Evolutionary conservation across 2,797 vertebrate genomes (phyloP).

Genomic region (Simalia tracyae): DNA sequence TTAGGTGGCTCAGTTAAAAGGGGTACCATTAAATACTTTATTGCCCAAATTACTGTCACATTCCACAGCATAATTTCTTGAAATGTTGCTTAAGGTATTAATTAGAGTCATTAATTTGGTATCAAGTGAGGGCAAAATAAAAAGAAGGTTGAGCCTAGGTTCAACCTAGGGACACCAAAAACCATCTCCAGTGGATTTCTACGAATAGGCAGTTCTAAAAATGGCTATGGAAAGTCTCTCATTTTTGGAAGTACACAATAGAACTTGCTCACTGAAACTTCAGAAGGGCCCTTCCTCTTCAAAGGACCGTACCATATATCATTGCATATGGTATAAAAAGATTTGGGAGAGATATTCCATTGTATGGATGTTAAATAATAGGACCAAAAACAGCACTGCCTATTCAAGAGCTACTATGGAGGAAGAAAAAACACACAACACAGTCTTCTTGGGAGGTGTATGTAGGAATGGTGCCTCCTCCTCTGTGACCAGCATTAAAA

Average conservation of each 20-base stretch:
- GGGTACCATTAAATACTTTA: constrained; percentile 2
- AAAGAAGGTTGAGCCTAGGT: not conserved
- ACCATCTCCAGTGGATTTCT: not conserved
- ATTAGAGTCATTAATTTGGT: constrained; percentile 25
- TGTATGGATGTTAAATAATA: not conserved
- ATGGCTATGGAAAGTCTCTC: not conserved
- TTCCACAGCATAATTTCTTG: not conserved
- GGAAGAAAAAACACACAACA: not conserved
- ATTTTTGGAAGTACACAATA: no score
- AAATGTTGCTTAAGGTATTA: constrained; percentile 29
- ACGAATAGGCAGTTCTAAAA: not conserved
- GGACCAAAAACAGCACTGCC: not conserved
- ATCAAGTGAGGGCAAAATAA: constrained; percentile 26
- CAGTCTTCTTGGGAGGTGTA: not conserved
- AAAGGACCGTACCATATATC: not conserved
- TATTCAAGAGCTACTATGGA: not conserved
- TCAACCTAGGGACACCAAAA: not conserved
- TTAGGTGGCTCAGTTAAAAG: constrained; percentile 9
- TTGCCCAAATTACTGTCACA: constrained; percentile 3
- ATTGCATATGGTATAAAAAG: not conserved
- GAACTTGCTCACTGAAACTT: not conserved
- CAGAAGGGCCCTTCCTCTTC: not conserved
- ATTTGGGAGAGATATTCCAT: not conserved
- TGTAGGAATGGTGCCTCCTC: not conserved
- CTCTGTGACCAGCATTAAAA: not conserved